Conservation (phyloP, 2,888 invertebrate genomes). For the Empis stercorea region DNA sequence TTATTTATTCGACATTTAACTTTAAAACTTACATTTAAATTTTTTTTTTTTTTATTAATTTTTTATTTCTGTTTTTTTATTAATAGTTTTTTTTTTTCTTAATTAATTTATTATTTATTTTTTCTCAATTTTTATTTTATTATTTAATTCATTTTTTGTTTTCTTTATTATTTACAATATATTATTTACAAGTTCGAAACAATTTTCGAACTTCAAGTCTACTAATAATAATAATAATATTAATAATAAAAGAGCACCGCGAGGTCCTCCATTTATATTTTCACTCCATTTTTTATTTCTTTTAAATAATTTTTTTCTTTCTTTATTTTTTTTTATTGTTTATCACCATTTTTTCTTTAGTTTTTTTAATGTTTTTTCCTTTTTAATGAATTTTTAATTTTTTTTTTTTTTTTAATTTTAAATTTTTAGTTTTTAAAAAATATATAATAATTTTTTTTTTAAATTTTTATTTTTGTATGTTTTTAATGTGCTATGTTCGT, state of each 20-base stretch:
- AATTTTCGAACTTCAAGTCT: no score
- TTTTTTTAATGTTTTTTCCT: not conserved
- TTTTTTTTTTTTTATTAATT: not conserved
- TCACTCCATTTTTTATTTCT: not conserved
- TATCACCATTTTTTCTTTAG: not conserved
- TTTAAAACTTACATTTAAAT: constrained; percentile 1
- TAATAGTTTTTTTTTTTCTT: not conserved
- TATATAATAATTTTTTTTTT: no score
- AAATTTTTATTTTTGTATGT: not conserved
- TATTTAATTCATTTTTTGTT: no score
- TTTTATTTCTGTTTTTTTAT: not conserved
- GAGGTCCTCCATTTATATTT: no score
- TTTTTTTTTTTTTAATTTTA: not conserved
- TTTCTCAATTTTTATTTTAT: not conserved
- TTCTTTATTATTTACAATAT: not conserved
- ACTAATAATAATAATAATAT: no score
- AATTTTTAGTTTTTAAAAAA: no score
- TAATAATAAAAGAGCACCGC: no score
- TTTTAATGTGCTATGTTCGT: not conserved
- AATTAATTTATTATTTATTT: not conserved
- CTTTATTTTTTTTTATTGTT: not conserved
- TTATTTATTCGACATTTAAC: constrained; percentile 2
- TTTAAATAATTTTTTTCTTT: not conserved
- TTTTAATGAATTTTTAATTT: not conserved
- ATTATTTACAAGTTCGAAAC: no score